Evolutionary conservation across 2,888 invertebrate genomes (phyloP), one percentile per base, ranked within the genome.

Genomic region (Ptychoptera albimana): DNA sequence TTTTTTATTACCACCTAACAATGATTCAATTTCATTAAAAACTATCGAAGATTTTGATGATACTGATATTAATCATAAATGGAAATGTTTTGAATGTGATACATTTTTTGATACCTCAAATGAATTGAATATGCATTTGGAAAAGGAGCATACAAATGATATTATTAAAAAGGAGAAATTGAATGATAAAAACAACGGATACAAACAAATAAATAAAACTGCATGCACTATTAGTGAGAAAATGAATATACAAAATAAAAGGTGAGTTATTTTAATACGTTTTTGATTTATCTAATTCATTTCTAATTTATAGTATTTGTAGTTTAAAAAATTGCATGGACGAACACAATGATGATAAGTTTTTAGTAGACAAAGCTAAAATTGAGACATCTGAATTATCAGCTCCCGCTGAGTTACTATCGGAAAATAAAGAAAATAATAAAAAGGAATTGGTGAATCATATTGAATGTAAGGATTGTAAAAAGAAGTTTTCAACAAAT

Each of bases 81-180:
- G 76, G 73, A 69, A 72, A 15, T 79, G 79, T 55, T 76, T 71
- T 53, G 78, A 79, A 55, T 79, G 79, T 55, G 66, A 72, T 41
- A 62, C 69, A 48, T 64, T 65, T 41, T 78, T 77, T 59, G 53
- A 62, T 4, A 67, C 72, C 0, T 72, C 72, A 0, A 67, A 69
- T 45, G 70, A 71, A 37, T 61, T 79, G 29, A 75, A 77, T 55
- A 68, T 69, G 44, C 78, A 79, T 60, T 60, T 77, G 35, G 70
- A 72, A 50, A 23, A 23, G 7, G 53, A 65, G n/a, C 71, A 73
- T 50, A 69, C 72, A 50, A 56, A 53, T 50, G 54, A 52, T 37
- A 52, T 50, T 46, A 45, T 38, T 37, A 44, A 47, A 44, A 43
- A 39, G 44, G 42, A 49, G 46, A 23, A 23, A 23, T 23, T 7